Conservation (phyloP, 2,888 invertebrate species). For the Callinectes sapidus region DNA sequence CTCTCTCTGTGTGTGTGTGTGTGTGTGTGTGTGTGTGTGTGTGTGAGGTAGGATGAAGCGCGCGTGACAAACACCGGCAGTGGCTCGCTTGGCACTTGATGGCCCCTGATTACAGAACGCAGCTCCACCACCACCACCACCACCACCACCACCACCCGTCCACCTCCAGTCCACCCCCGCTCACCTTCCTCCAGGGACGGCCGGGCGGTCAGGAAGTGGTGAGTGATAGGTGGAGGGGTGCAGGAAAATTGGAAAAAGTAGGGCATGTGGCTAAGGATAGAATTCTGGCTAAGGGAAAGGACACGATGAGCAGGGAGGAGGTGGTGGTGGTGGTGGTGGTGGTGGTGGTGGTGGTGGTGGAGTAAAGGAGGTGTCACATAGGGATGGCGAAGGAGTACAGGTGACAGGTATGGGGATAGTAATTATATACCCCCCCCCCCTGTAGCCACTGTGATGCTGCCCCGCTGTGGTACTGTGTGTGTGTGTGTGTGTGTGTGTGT, state of each 20-base stretch:
- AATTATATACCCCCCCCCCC: neutral
- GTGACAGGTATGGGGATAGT: neutral
- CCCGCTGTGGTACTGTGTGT: too few species aligned
- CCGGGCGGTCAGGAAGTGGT: neutral
- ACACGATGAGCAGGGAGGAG: neutral
- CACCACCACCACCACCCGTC: neutral
- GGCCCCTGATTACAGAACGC: slow-evolving; percentile 3
- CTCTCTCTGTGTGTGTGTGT: neutral
- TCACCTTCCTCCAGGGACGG: neutral
- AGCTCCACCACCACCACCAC: neutral
- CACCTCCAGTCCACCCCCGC: neutral
- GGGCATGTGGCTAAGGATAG: neutral
- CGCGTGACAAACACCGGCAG: neutral
- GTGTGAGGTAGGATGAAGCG: neutral
- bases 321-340: neutral
- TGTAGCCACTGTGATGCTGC: neutral
- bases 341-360: neutral
- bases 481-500: too few species aligned
- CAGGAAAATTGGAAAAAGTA: neutral
- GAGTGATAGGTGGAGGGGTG: neutral
- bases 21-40: too few species aligned
- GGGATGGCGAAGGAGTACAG: neutral
- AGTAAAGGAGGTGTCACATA: neutral
- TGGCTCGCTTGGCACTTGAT: neutral
- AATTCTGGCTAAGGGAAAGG: neutral